These are phyloP conservation scores for Drosophila picticornis DNA, from an alignment of 2,888 invertebrate genomes.

Conservation along the genomic window DNA sequence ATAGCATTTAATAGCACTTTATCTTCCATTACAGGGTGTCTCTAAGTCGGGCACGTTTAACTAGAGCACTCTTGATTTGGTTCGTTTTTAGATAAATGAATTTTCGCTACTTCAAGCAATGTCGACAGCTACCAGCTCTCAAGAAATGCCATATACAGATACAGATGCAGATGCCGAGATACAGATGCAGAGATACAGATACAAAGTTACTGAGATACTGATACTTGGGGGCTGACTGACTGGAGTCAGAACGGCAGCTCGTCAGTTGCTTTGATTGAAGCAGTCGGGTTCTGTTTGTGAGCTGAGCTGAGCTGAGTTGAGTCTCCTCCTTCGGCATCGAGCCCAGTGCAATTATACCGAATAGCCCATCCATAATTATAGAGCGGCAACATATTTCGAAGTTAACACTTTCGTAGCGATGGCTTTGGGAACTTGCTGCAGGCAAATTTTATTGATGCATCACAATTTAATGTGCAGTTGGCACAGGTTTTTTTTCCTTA, in stretches of 20 bases:
- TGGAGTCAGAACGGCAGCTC: conserved; percentile 59
- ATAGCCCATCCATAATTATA: conserved; percentile 84
- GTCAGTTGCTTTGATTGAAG: conserved; percentile 78
- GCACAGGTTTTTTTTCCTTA: conserved; percentile 44
- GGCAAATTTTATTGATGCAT: conserved; percentile 82
- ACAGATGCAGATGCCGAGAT: conserved; percentile 42
- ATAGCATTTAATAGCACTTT: background rate
- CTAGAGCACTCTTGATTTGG: conserved; percentile 18
- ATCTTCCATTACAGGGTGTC: background rate
- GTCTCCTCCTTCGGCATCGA: conserved; percentile 12
- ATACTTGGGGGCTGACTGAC: conserved; percentile 22
- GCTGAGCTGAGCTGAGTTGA: conserved; percentile 1
- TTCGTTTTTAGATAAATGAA: conserved; percentile 76
- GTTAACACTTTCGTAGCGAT: conserved; percentile 85
- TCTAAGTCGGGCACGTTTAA: background rate
- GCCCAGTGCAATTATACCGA: conserved; percentile 82
- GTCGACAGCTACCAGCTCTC: conserved; percentile 63
- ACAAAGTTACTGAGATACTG: conserved; percentile 39
- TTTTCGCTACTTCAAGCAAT: conserved; percentile 74
- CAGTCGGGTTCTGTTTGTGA: conserved; percentile 36
- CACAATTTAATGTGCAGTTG: conserved; percentile 79
- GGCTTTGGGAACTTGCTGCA: conserved; percentile 80
- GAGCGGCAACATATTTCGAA: conserved; percentile 84
- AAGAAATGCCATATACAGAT: conserved; percentile 26
- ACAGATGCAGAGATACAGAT: conserved; percentile 29